phyloP scores from a whole-genome alignment of 2,113 vertebrate genomes.

The Pteruthius melanotis region DNA sequence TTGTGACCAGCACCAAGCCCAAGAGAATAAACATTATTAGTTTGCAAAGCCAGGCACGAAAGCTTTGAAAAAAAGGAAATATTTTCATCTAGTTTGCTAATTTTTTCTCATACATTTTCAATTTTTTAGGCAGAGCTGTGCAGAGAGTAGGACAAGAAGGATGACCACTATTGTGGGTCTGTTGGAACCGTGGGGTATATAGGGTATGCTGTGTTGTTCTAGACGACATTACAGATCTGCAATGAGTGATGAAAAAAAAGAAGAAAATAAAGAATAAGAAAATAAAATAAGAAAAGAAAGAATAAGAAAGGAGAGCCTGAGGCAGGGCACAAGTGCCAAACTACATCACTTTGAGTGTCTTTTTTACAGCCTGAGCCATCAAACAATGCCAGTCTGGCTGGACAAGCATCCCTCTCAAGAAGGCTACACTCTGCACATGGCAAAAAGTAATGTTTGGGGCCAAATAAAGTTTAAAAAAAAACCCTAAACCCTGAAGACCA shows the following conservation, averaged over 20 bases:
- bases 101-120: not conserved
- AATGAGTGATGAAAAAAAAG: not conserved
- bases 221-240: not conserved
- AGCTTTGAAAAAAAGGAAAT: not conserved
- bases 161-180: not conserved
- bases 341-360: not conserved
- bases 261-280: not conserved
- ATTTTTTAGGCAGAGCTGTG: not conserved
- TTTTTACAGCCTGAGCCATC: not conserved
- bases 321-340: not conserved
- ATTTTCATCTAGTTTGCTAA: not conserved
- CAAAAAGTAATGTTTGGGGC: not conserved
- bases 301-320: not conserved
- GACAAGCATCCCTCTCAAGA: not conserved
- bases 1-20: not conserved
- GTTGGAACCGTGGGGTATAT: fast-evolving
- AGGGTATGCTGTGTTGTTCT: not conserved
- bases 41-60: not conserved
- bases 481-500: not conserved
- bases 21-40: constrained; percentile 19
- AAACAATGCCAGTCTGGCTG: not conserved
- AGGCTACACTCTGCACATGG: not conserved
- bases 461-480: not conserved
- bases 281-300: not conserved
- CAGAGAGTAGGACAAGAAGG: not conserved